Base-by-base conservation (phyloP, 92 coral and sea anemone species). In the Epizoanthus fatuus region DNA sequence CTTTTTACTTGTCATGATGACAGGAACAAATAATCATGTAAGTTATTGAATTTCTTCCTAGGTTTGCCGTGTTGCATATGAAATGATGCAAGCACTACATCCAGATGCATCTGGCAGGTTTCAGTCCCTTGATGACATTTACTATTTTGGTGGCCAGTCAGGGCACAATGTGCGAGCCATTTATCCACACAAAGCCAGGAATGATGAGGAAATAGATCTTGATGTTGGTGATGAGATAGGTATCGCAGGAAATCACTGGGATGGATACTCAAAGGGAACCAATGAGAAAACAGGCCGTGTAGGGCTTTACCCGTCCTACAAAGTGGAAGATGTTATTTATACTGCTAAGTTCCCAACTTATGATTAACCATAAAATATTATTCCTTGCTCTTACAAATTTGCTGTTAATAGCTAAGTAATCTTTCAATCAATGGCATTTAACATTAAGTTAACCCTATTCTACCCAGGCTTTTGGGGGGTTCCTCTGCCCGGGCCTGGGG, bases 201-300 rank as follows among this genome's bases (percentile, higher is more conserved):
- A 77, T 65, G 38, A 42, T 19, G 93, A 90, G 8, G 91, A 97
- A 82, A 90, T 95, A n/a, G 79, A 79, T 67, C 63, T 97, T 15
- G 71, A 90, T 56, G 88, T 94, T 3, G 97, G 98, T 0, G 99
- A 95, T 83, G 72, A 85, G 3, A 77, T 95, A 13, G 88, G 94
- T 52, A 95, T 97, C 83, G 99, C 99, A 6, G 99, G 99, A 11
- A 97, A 97, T 67, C 99, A 97, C 84, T 97, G 99, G 99, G 96
- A 97, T 76, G 99, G 99, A 0, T 95, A 85, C 67, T 95, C 99
- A 0, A 97, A 95, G 78, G 99, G 95, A 4, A 88, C 90, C n/a
- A 89, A 89, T 82, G 91, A 71, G 51, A 91, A 84, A 44, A 72
- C 89, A 35, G 88, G 92, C 12, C 83, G 69, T 63, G 59, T 75